phyloP scores from a whole-genome alignment of 2,888 invertebrate species.

The Ichneumoninae sp. region DNA sequence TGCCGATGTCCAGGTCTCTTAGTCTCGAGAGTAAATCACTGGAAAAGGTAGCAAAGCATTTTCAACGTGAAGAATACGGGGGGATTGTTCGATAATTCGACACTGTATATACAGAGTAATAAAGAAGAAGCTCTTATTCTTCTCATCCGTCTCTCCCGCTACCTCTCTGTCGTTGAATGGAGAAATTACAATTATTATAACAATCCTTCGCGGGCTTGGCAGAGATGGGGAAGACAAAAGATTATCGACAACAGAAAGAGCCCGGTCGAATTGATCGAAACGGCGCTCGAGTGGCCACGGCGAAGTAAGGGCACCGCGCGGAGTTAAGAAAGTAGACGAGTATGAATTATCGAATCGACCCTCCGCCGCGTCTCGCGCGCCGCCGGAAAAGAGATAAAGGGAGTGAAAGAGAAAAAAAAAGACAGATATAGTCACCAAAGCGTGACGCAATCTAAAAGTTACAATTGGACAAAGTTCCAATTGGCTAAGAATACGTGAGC shows the following conservation, averaged over 20 bases:
- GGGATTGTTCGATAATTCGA: slow-evolving; percentile 1
- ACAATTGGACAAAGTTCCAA: slow-evolving; percentile 71
- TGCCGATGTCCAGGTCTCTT: slow-evolving; percentile 20
- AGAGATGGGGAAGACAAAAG: slow-evolving; percentile 12
- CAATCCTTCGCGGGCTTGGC: background rate
- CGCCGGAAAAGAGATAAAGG: slow-evolving; percentile 24
- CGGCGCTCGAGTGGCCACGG: background rate
- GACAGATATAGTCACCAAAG: slow-evolving; percentile 16
- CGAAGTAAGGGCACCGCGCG: background rate
- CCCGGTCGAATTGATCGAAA: slow-evolving; percentile 12
- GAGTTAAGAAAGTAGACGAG: slow-evolving; percentile 17
- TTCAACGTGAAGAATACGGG: slow-evolving; percentile 22
- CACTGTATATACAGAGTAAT: background rate
- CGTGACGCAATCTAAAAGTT: slow-evolving; percentile 69
- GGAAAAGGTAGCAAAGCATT: slow-evolving; percentile 10
- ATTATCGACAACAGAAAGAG: slow-evolving; percentile 28
- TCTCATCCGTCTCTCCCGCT: background rate
- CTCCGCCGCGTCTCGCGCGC: slow-evolving; percentile 24
- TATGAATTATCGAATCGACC: slow-evolving; percentile 45
- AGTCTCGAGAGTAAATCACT: slow-evolving; percentile 13
- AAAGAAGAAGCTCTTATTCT: slow-evolving; percentile 23
- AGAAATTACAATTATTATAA: slow-evolving; percentile 24
- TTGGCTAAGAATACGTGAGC: slow-evolving; percentile 71
- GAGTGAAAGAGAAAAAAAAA: background rate
- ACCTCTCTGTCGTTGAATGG: slow-evolving; percentile 16